Base-by-base conservation (phyloP, 2,113 vertebrate genomes). In the Vombatus ursinus region DNA sequence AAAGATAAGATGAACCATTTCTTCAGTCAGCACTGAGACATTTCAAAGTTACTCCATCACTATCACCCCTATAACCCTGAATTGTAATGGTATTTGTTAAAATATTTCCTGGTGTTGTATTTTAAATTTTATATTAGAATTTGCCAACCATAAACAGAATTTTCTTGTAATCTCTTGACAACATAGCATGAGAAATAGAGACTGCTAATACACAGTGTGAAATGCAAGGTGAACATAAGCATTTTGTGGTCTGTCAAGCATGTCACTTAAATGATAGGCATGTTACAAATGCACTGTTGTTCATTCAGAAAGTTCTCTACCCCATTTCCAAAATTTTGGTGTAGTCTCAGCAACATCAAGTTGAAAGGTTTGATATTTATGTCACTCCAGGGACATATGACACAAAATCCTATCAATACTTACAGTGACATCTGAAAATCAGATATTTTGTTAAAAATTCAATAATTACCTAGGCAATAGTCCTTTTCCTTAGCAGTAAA, bases 361-460 rank as follows among this genome's bases (percentile, higher is more conserved):
- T 49, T 94, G 89, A 95, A 96, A 96, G 91, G 31, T 90, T 90
- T 96, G 95, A 97, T 49, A 93, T 94, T 94, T 95, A 84, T 97
- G 92, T 95, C 94, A 96, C 48, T 94, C 22, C 12, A 54, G 2
- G 96, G 94, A 96, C 91, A 94, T 49, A 31, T 37, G 90, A 89
- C 91, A 95, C 28, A 95, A 96, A 92, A 61, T 53, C 47, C 50
- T 89, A 61, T 50, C 25, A 92, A 2, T 26, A 23, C 7, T 53
- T 94, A 11, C 23, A 91, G 28, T 89, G 28, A 53, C 94, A 90
- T 93, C 50, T 94, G 94, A 91, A 96, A 95, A 52, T 4, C 91
- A 91, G 52, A 24, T 93, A n/a, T 53, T 94, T 44, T 96, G 50
- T 92, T 93, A 57, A 14, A 16, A 92, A 50, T 95, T 95, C 50